Evolutionary conservation across 2,113 vertebrate species (phyloP).

Genomic region (Riparia riparia): DNA sequence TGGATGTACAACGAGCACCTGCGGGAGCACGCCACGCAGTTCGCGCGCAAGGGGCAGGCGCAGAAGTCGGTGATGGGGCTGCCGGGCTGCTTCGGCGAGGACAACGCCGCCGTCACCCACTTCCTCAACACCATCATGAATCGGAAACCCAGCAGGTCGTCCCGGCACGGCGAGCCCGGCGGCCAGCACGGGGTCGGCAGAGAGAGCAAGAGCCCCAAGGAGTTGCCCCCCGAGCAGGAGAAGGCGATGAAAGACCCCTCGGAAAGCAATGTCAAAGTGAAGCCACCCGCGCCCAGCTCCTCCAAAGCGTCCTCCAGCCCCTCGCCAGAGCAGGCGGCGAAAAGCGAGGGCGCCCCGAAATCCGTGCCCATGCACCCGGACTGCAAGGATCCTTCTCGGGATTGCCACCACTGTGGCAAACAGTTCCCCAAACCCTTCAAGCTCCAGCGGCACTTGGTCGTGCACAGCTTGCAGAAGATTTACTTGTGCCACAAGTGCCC

Average conservation of each 20-base stretch:
- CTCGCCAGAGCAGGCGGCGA: slow-evolving; percentile 73
- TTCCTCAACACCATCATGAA: slow-evolving; percentile 88
- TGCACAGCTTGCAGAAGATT: slow-evolving; percentile 95
- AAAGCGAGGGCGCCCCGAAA: slow-evolving; percentile 76
- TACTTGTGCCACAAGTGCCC: slow-evolving; percentile 94
- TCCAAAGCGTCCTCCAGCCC: slow-evolving; percentile 33
- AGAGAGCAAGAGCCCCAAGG: slow-evolving; percentile 63
- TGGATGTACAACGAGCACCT: slow-evolving; percentile 99
- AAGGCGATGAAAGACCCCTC: slow-evolving; percentile 40
- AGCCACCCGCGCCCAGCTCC: neutral
- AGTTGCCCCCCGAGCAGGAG: slow-evolving; percentile 46
- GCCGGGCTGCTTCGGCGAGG: slow-evolving; percentile 82
- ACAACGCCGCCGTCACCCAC: slow-evolving; percentile 80
- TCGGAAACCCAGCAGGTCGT: slow-evolving; percentile 77
- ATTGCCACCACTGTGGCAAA: slow-evolving; percentile 98
- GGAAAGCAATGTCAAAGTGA: slow-evolving; percentile 69
- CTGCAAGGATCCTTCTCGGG: slow-evolving; percentile 95
- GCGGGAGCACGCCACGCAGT: slow-evolving; percentile 92
- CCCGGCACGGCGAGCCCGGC: slow-evolving; percentile 65
- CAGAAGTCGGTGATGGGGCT: slow-evolving; percentile 84
- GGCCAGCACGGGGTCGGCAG: slow-evolving; percentile 44
- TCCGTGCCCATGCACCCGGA: slow-evolving; percentile 86
- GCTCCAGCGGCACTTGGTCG: slow-evolving; percentile 94
- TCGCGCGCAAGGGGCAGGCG: slow-evolving; percentile 89
- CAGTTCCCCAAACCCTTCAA: slow-evolving; percentile 98